Evolutionary conservation across 1,140 invertebrate genomes (phyloP).

Genomic region (Drosophila nebulosa): DNA sequence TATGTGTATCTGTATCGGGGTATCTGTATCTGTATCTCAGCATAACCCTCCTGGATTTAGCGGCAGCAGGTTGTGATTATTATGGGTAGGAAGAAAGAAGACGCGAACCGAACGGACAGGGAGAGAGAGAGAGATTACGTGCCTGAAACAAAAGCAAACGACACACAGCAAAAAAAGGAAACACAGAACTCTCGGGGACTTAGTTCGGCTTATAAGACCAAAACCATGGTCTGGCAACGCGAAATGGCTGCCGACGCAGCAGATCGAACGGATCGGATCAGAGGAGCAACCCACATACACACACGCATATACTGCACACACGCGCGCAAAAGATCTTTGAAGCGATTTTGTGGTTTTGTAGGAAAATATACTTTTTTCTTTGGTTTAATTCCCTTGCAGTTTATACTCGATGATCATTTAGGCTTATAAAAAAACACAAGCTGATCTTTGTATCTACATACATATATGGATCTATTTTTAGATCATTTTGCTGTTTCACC

Average conservation of each 20-base stretch:
- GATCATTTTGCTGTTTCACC: slow-evolving; percentile 15
- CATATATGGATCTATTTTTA: slow-evolving; percentile 19
- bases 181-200: slow-evolving; percentile 45
- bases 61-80: slow-evolving; percentile 63
- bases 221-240: slow-evolving; percentile 22
- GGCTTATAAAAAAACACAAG: slow-evolving; percentile 6
- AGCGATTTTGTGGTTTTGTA: slow-evolving; percentile 72
- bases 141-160: slow-evolving; percentile 66
- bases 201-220: slow-evolving; percentile 71
- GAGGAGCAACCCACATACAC: slow-evolving; percentile 35
- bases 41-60: slow-evolving; percentile 38
- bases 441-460: slow-evolving; percentile 9
- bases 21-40: slow-evolving; percentile 33
- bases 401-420: slow-evolving; percentile 1
- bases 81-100: slow-evolving; percentile 36
- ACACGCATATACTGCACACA: slow-evolving; percentile 11
- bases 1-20: slow-evolving; percentile 19
- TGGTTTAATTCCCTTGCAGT: slow-evolving; percentile 24
- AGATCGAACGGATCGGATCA: slow-evolving; percentile 56
- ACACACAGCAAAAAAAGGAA: slow-evolving; percentile 43
- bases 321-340: slow-evolving; percentile 57
- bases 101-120: not conserved
- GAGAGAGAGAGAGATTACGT: slow-evolving; percentile 40
- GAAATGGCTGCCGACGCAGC: slow-evolving; percentile 39
- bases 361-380: slow-evolving; percentile 38